Evolutionary conservation across 2,888 invertebrate species (phyloP), one percentile per base, ranked within the genome.

Genomic region (Tanypteryx hageni): DNA sequence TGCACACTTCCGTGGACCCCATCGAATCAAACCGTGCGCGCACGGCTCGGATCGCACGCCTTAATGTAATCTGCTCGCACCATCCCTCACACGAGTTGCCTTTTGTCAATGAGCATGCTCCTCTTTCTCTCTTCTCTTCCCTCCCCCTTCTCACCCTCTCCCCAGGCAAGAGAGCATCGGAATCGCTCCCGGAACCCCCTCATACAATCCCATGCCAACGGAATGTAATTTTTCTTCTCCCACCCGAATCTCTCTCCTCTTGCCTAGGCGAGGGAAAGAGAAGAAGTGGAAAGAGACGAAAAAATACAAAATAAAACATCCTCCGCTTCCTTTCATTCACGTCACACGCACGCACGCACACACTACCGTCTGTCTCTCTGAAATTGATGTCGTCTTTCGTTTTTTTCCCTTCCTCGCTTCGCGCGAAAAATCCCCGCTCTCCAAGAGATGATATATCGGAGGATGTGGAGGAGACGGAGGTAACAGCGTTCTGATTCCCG

Each of bases 11-110:
- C 76, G 27, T 76, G 76, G 76, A 76, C 76, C 76, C 22, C 22
- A 76, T 76, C 76, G 76, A 76, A 76, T 76, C 76, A 76, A 76
- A 76, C 76, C 76, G 76, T 76, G 76, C 76, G 22, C 76, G 22
- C 76, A 27, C 76, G 27, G 22, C 76, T 27, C 22, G 10, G 76
- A 76, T 76, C 44, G 44, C 44, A 44, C 44, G 44, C 44, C 76
- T 76, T 76, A 76, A 76, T 76, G 76, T 27, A 27, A 27, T 27
- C 76, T 76, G 76, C 44, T 44, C 44, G 44, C 44, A 44, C 76
- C 76, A 76, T 76, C 27, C 76, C 68, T 68, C 68, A n/a, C 68
- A 22, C 27, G 27, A 10, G 1, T 44, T 4, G 27, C 76, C 76
- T 76, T 76, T 76, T 76, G 76, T 76, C 76, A 76, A 76, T 76